Evolutionary conservation across 2,113 vertebrate genomes (phyloP).

Genomic region (Zapornia atra): DNA sequence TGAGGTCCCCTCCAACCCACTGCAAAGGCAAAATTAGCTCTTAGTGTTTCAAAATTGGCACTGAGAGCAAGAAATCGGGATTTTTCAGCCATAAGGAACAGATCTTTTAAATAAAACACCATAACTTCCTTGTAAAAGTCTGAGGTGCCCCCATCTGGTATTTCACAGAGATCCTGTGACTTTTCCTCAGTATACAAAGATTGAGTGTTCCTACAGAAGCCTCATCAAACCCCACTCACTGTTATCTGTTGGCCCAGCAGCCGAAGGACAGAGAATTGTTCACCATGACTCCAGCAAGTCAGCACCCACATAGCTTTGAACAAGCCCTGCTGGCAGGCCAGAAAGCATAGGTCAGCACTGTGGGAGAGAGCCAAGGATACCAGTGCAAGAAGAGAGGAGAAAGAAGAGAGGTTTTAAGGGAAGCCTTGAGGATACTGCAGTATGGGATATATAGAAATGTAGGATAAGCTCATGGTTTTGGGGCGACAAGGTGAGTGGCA

Average conservation of each 20-base stretch:
- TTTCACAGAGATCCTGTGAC: not conserved
- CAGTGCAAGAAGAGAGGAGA: not conserved
- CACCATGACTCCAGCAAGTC: not conserved
- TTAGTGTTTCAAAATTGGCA: not conserved
- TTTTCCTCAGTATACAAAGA: not conserved
- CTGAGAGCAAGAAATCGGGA: not conserved
- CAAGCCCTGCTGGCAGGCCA: not conserved
- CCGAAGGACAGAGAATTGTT: not conserved
- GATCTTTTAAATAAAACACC: not conserved
- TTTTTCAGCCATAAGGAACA: not conserved
- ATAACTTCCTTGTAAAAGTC: not conserved
- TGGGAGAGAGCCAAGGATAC: not conserved
- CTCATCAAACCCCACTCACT: not conserved
- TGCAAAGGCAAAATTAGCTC: not conserved
- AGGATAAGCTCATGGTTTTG: not conserved
- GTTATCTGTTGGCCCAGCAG: not conserved
- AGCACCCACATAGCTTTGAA: not conserved
- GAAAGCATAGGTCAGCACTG: not conserved
- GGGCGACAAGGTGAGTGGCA: not conserved
- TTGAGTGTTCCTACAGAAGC: accelerated
- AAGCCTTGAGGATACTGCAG: not conserved
- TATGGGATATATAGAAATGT: not conserved
- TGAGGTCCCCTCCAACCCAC: too few species aligned
- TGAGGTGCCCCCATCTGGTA: not conserved
- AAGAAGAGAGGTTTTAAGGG: not conserved